phyloP scores from a whole-genome alignment of 2,888 invertebrate genomes.

The Limulus polyphemus region DNA sequence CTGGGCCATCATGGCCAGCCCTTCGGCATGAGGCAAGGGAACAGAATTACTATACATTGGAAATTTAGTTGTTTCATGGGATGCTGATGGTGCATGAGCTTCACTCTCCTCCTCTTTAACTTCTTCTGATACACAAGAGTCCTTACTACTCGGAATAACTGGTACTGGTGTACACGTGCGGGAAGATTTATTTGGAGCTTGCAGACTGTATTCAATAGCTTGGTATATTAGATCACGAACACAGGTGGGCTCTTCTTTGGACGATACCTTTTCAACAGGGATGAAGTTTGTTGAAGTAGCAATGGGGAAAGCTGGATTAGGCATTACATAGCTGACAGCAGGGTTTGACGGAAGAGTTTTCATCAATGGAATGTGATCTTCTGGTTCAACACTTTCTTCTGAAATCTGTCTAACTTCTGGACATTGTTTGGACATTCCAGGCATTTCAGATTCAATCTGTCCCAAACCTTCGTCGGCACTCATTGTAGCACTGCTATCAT shows the following conservation, averaged over 20 bases:
- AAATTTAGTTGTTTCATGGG: slow-evolving; percentile 28
- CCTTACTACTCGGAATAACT: neutral
- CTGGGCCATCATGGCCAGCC: slow-evolving; percentile 14
- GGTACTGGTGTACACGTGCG: no score
- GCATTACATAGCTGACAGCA: no score
- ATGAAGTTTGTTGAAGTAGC: no score
- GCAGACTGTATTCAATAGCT: slow-evolving; percentile 38
- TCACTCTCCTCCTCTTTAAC: slow-evolving; percentile 30
- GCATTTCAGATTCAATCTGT: neutral
- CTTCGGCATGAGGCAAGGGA: slow-evolving; percentile 24
- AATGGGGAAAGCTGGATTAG: no score
- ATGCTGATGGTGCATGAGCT: slow-evolving; percentile 28
- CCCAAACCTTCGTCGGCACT: slow-evolving; percentile 73
- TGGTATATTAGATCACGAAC: slow-evolving; percentile 39
- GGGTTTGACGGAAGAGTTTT: no score
- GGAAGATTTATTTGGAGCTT: slow-evolving; percentile 12
- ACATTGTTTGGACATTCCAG: no score
- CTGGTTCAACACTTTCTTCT: no score
- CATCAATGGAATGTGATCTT: no score
- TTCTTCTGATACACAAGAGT: slow-evolving; percentile 29
- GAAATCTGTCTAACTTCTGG: no score
- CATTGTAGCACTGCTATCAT: slow-evolving; percentile 41
- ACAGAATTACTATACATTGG: no score
- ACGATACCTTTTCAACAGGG: neutral
- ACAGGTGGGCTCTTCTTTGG: slow-evolving; percentile 29